Evolutionary conservation across 2,888 invertebrate species (phyloP), one percentile per base, ranked within the genome.

Genomic region (Spilarctia lutea): DNA sequence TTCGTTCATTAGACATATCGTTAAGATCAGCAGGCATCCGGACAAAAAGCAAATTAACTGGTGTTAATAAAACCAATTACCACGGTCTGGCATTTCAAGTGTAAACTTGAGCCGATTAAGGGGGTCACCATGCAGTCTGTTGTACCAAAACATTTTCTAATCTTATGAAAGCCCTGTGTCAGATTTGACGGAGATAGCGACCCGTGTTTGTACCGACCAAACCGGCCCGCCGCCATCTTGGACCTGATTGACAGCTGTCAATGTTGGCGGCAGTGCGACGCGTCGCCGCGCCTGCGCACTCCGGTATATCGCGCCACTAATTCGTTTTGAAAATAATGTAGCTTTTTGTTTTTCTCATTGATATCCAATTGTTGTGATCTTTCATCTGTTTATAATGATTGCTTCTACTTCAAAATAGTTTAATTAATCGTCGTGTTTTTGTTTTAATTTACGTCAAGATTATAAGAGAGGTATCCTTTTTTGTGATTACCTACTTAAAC

Each of bases 181-280:
- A 90, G 91, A 91, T 91, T 91, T 90, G 89, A 90, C 88, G 90
- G 82, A 90, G 90, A 90, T 90, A 90, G 86, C 82, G 82, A 80
- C 79, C 81, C 85, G 84, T 76, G 90, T 87, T 89, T 86, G 84
- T 85, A 88, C 88, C 79, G 78, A 76, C 86, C 84, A 89, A 93
- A 94, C 95, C 94, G 95, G 94, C 92, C 85, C 83, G 92, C 93
- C 85, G 95, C 95, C 96, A 95, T 95, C 90, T 94, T 95, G 94
- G 90, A 92, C 91, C 92, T 96, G 95, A 96, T 95, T 95, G 95
- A 96, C 95, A 95, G 95, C 94, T 95, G 95, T 96, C 95, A 95
- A 94, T 94, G 94, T 94, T 92, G 95, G 94, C 95, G 94, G 94
- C 94, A 94, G 88, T 86, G 92, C 91, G 94, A 94, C 94, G 94